A percentile compares a stretch with the other conserved stretches of the same genome.
Conservation (phyloP, 2,113 vertebrate species). For the Caranx melampygus region DNA sequence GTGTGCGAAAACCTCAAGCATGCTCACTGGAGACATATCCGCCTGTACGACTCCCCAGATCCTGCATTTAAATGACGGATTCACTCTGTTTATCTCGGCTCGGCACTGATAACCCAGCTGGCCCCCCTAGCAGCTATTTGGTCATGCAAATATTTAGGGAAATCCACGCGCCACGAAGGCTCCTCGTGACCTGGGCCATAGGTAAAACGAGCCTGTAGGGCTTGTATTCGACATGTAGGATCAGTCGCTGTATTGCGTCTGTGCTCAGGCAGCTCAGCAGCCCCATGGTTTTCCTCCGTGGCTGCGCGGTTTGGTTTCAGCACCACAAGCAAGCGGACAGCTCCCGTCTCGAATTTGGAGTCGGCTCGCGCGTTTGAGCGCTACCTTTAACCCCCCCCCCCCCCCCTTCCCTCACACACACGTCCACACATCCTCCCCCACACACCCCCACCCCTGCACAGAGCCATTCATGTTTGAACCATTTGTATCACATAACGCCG, state of each 20-base stretch:
- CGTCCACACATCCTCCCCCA: not conserved
- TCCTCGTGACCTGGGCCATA: slow-evolving; percentile 9
- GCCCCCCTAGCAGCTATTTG: slow-evolving; percentile 38
- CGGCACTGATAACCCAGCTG: slow-evolving; percentile 21
- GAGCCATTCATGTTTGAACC: slow-evolving; percentile 53
- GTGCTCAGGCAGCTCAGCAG: slow-evolving; percentile 12
- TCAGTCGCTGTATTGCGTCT: slow-evolving; percentile 16
- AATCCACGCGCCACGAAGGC: not conserved
- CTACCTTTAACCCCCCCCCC: slow-evolving; percentile 6
- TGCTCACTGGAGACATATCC: slow-evolving; percentile 73
- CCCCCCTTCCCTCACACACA: not conserved
- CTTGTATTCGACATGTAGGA: not conserved
- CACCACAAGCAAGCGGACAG: slow-evolving; percentile 72
- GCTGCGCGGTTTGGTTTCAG: slow-evolving; percentile 60
- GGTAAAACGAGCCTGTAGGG: not conserved
- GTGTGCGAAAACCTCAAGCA: slow-evolving; percentile 78
- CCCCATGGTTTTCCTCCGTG: not conserved
- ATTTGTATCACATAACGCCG: slow-evolving; percentile 49
- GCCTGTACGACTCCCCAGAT: slow-evolving; percentile 56
- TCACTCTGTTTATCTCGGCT: slow-evolving; percentile 27
- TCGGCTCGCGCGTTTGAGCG: slow-evolving; percentile 23
- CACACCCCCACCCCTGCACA: not conserved
- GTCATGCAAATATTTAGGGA: slow-evolving; percentile 27
- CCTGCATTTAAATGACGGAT: slow-evolving; percentile 56
- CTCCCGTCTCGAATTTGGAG: slow-evolving; percentile 51